A percentile compares a stretch with the other conserved stretches of the same genome.
phyloP scores from a whole-genome alignment of 2,888 invertebrate genomes.

The Hirtodrosophila histrioides region DNA sequence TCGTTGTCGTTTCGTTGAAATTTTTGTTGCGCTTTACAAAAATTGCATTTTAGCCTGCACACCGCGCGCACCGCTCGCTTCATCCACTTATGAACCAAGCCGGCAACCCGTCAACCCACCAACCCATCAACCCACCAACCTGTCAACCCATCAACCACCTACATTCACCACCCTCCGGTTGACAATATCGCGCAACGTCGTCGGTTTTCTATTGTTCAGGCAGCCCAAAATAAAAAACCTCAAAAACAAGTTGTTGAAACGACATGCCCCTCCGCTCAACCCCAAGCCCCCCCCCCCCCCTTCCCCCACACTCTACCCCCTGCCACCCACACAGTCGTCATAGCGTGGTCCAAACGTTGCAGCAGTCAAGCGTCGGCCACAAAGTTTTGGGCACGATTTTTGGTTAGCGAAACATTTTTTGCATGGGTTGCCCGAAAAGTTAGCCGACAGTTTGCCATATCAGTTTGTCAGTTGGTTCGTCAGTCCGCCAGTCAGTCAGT shows the following conservation, averaged over 20 bases:
- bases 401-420: constrained; percentile 71
- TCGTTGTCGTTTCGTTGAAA: constrained; percentile 68
- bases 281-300: not conserved
- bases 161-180: constrained; percentile 32
- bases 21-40: constrained; percentile 70
- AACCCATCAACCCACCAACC: constrained; percentile 1
- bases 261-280: constrained; percentile 23
- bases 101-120: not conserved
- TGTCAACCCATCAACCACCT: too few relatives aligned
- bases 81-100: constrained; percentile 2
- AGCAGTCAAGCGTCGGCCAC: constrained; percentile 64
- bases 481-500: not conserved
- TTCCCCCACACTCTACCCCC: not conserved
- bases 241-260: constrained; percentile 53
- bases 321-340: constrained; percentile 19
- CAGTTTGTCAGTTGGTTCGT: not conserved
- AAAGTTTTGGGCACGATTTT: constrained; percentile 79
- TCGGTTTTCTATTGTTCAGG: constrained; percentile 71
- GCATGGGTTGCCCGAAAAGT: constrained; percentile 60
- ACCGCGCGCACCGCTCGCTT: not conserved
- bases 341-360: constrained; percentile 34
- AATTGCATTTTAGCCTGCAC: constrained; percentile 69
- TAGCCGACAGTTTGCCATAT: constrained; percentile 21
- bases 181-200: constrained; percentile 77
- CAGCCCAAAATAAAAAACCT: constrained; percentile 26